Conservation (phyloP, 2,888 invertebrate species). For the Drosophila suboccidentalis region DNA sequence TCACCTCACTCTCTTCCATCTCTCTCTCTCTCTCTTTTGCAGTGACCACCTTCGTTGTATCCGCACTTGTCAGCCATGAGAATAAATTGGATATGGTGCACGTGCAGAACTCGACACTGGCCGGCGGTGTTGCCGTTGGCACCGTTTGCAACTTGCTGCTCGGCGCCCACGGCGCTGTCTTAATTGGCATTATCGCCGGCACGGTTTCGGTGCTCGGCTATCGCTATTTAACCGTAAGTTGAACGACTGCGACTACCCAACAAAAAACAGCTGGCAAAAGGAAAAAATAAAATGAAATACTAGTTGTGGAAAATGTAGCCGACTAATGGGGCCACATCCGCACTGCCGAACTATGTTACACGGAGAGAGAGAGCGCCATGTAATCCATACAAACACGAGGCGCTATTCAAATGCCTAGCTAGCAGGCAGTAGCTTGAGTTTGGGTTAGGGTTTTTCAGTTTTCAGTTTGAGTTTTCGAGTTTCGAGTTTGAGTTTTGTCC, state of each 20-base stretch:
- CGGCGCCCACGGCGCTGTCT: conserved; percentile 92
- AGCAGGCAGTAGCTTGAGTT: conserved; percentile 10
- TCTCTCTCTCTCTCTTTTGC: conserved; percentile 44
- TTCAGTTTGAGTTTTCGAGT: background rate
- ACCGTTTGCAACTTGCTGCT: conserved; percentile 93
- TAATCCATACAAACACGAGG: conserved; percentile 45
- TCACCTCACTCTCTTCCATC: conserved; percentile 3
- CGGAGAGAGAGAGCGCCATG: conserved; percentile 8
- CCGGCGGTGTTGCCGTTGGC: conserved; percentile 97
- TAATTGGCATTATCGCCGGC: conserved; percentile 92
- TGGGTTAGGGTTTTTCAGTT: conserved; percentile 6
- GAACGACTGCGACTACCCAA: conserved; percentile 42
- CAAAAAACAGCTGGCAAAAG: background rate
- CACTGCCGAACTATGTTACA: conserved; percentile 9
- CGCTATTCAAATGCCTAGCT: conserved; percentile 57
- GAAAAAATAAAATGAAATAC: background rate
- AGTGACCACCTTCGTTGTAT: conserved; percentile 94
- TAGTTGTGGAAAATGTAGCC: conserved; percentile 3
- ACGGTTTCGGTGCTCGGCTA: conserved; percentile 93
- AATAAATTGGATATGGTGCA: conserved; percentile 96
- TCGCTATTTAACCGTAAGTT: conserved; percentile 90
- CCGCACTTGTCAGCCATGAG: conserved; percentile 90
- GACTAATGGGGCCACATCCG: conserved; percentile 47
- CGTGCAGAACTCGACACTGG: conserved; percentile 96
- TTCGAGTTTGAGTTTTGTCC: conserved; percentile 14